phyloP scores from a whole-genome alignment of 2,113 vertebrate species.

The Corapipo altera region DNA sequence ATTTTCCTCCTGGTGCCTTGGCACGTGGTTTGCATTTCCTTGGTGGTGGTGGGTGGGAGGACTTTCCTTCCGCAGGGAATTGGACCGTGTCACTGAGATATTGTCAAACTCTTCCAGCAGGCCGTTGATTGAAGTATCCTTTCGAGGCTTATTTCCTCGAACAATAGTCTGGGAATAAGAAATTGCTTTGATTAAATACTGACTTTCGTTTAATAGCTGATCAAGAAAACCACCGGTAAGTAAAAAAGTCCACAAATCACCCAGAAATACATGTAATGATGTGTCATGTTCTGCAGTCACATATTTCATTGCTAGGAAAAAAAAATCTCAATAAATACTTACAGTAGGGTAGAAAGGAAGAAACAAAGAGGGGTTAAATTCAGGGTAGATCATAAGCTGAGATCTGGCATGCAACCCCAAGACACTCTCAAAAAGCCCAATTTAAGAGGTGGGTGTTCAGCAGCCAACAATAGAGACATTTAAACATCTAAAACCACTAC shows the following conservation, averaged over 20 bases:
- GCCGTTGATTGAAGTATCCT: constrained; percentile 94
- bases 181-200: constrained; percentile 51
- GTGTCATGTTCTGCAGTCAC: not conserved
- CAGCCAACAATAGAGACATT: not conserved
- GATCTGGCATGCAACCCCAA: not conserved
- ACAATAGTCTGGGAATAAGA: constrained; percentile 89
- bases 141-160: constrained; percentile 90
- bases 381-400: not conserved
- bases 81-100: constrained; percentile 96
- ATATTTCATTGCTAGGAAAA: not conserved
- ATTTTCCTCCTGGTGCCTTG: constrained; percentile 84
- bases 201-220: not conserved
- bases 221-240: not conserved
- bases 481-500: not conserved
- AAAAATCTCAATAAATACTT: not conserved
- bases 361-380: not conserved
- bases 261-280: rapidly evolving
- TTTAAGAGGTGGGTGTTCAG: not conserved
- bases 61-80: constrained; percentile 95
- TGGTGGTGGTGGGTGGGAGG: constrained; percentile 87
- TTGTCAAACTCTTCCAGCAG: constrained; percentile 97
- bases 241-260: not conserved
- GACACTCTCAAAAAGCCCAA: not conserved
- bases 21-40: constrained; percentile 75
- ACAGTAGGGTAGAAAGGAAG: not conserved